Conservation (phyloP, 2,797 vertebrate species). For the Ctenochaetus hawaiiensis region DNA sequence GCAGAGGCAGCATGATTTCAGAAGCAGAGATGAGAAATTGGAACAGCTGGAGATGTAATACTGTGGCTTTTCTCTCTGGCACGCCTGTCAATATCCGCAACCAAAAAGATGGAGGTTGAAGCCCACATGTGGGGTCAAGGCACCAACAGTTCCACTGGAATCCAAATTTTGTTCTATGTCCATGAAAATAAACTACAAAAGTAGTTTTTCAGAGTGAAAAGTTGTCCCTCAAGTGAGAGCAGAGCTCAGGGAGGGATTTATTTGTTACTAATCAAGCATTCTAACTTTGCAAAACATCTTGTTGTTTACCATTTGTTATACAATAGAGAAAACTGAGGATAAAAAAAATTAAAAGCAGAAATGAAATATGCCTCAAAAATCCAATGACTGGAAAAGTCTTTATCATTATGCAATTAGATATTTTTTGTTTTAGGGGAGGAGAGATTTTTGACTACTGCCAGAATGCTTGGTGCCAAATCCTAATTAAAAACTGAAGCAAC, state of each 20-base stretch:
- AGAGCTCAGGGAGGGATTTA: slow-evolving; percentile 4
- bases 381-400: slow-evolving; percentile 27
- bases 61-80: slow-evolving; percentile 75
- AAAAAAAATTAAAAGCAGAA: slow-evolving; percentile 11
- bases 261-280: not conserved
- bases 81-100: slow-evolving; percentile 74
- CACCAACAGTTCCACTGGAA: slow-evolving; percentile 39
- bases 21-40: slow-evolving; percentile 83
- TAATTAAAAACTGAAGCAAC: slow-evolving; percentile 65
- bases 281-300: not conserved
- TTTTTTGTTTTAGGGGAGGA: slow-evolving; percentile 33
- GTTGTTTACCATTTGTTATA: slow-evolving; percentile 24
- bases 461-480: slow-evolving; percentile 51
- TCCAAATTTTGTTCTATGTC: slow-evolving; percentile 37
- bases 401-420: slow-evolving; percentile 49
- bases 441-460: slow-evolving; percentile 58
- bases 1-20: slow-evolving; percentile 83
- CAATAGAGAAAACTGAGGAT: not conserved
- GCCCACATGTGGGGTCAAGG: slow-evolving; percentile 57
- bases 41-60: slow-evolving; percentile 82
- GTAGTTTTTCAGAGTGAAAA: slow-evolving; percentile 32
- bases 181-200: slow-evolving; percentile 37
- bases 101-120: slow-evolving; percentile 69
- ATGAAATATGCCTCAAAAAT: slow-evolving; percentile 20
- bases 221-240: slow-evolving; percentile 29